Conservation (phyloP, 2,797 vertebrate genomes). For the Cuculus canorus region DNA sequence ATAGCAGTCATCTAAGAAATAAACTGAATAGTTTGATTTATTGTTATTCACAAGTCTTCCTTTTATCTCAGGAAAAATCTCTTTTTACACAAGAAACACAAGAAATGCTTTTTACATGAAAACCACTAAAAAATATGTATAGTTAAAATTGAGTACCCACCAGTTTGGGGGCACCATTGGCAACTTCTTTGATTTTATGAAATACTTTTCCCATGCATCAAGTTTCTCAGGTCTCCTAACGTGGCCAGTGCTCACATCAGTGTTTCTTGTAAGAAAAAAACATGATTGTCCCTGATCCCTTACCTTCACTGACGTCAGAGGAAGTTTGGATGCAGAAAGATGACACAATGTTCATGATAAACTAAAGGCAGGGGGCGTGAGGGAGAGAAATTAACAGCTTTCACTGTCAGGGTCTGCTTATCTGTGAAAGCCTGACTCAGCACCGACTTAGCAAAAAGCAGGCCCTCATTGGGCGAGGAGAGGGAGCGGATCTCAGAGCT, state of each 20-base stretch:
- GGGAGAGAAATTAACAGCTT: not conserved
- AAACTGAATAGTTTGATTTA: not conserved
- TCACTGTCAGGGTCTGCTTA: constrained; percentile 10
- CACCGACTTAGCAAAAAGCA: not conserved
- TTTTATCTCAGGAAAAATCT: not conserved
- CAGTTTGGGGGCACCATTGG: not conserved
- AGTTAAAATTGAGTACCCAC: not conserved
- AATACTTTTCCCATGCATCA: not conserved
- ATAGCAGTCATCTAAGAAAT: not conserved
- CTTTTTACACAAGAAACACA: not conserved
- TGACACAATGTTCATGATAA: not conserved
- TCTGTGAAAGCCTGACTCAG: constrained; percentile 1
- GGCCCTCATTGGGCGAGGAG: not conserved
- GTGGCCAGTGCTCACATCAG: not conserved
- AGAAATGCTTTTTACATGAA: not conserved
- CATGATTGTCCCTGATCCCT: not conserved
- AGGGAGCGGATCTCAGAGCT: constrained; percentile 26
- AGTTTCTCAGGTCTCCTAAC: not conserved
- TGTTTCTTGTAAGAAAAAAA: not conserved
- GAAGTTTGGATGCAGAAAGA: not conserved
- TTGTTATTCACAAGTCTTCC: not conserved
- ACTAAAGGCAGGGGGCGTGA: not conserved
- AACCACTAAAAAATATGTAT: not conserved
- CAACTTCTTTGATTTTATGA: not conserved
- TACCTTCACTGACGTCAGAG: not conserved